phyloP scores from a whole-genome alignment of 2,797 vertebrate genomes.

The Characodon lateralis region DNA sequence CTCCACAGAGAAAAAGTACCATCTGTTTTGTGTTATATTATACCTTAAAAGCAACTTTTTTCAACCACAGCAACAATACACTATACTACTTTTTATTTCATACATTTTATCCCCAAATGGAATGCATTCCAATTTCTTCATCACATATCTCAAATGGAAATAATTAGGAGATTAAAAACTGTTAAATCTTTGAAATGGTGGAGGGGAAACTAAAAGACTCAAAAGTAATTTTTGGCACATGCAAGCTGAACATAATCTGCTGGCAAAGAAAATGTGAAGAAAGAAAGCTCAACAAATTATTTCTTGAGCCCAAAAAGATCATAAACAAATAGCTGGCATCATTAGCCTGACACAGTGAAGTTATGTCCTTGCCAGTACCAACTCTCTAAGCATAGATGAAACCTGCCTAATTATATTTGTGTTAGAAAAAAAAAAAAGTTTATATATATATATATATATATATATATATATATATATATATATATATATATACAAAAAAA shows the following conservation, averaged over 20 bases:
- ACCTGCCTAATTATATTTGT: slow-evolving; percentile 54
- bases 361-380: slow-evolving; percentile 37
- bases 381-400: slow-evolving; percentile 35
- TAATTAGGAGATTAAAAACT: background rate
- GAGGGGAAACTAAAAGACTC: slow-evolving; percentile 16
- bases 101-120: background rate
- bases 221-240: slow-evolving; percentile 20
- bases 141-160: slow-evolving; percentile 1
- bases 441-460: background rate
- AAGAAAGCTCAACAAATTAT: slow-evolving; percentile 41
- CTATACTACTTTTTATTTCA: background rate
- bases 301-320: slow-evolving; percentile 41
- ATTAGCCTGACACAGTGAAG: slow-evolving; percentile 25
- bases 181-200: slow-evolving; percentile 12
- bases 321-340: slow-evolving; percentile 53
- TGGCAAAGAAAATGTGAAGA: slow-evolving; percentile 32
- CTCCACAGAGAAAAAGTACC: background rate
- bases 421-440: slow-evolving; percentile 36
- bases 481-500: no score
- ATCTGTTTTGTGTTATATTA: background rate
- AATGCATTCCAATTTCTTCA: background rate
- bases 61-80: background rate
- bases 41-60: background rate
- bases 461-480: slow-evolving; percentile 37
- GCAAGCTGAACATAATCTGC: slow-evolving; percentile 32